phyloP scores from a whole-genome alignment of 2,888 invertebrate species.

The Mimas tiliae region DNA sequence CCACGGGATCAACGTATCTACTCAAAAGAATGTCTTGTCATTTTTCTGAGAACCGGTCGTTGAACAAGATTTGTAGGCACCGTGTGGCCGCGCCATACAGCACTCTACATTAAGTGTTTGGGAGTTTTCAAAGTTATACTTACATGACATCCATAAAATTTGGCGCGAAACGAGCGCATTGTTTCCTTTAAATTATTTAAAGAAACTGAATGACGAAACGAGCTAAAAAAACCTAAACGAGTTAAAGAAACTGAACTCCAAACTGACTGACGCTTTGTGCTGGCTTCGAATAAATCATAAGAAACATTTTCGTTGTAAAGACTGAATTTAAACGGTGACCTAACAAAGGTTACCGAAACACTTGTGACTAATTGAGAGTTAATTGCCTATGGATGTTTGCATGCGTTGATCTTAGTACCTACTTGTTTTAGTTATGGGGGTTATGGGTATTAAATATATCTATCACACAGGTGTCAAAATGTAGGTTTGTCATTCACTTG shows the following conservation, averaged over 20 bases:
- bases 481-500: neutral
- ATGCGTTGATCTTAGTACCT: neutral
- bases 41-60: conserved; percentile 73
- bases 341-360: conserved; percentile 7
- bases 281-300: conserved; percentile 46
- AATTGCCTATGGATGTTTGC: neutral
- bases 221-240: no score
- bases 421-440: neutral
- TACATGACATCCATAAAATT: conserved; percentile 18
- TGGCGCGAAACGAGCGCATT: conserved; percentile 52
- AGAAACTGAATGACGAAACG: conserved; percentile 56
- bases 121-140: conserved; percentile 53
- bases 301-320: conserved; percentile 54
- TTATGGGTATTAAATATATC: no score
- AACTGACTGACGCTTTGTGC: conserved; percentile 47
- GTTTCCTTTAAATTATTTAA: conserved; percentile 55
- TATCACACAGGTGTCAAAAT: no score
- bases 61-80: conserved; percentile 51
- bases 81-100: conserved; percentile 41
- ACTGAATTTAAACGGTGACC: conserved; percentile 22
- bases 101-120: conserved; percentile 60
- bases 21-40: conserved; percentile 66
- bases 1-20: conserved; percentile 43
- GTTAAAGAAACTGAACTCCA: conserved; percentile 56
- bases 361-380: conserved; percentile 29